Conservation (phyloP, 2,113 vertebrate genomes). For the Nibea coibor region DNA sequence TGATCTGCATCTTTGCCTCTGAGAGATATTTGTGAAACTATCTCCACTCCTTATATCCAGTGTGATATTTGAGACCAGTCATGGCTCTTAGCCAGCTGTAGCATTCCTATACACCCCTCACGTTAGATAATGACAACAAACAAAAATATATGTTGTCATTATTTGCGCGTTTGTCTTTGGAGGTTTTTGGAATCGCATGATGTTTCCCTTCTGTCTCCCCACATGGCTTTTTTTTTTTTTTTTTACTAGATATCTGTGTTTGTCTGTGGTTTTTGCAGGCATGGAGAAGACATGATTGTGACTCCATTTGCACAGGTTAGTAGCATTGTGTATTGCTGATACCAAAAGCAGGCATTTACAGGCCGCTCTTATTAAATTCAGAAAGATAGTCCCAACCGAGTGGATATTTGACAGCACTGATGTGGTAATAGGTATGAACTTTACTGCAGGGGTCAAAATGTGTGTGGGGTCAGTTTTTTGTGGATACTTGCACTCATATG, state of each 20-base stretch:
- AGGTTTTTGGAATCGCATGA: not conserved
- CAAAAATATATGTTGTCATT: slow-evolving; percentile 23
- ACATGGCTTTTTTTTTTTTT: slow-evolving; percentile 35
- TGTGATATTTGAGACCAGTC: slow-evolving; percentile 14
- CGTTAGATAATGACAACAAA: slow-evolving; percentile 22
- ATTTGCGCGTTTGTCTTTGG: slow-evolving; percentile 23
- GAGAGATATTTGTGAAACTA: slow-evolving; percentile 44
- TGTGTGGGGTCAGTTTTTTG: not conserved
- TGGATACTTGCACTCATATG: not conserved
- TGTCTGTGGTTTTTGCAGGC: slow-evolving; percentile 80
- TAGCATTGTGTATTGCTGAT: slow-evolving; percentile 22
- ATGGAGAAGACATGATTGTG: slow-evolving; percentile 97
- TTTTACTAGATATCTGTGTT: slow-evolving; percentile 34
- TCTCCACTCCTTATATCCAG: slow-evolving; percentile 1
- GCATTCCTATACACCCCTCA: not conserved
- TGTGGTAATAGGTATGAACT: too few species aligned
- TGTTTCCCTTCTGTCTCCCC: not conserved
- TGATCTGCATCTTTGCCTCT: slow-evolving; percentile 29
- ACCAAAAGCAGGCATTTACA: too few species aligned
- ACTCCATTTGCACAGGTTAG: slow-evolving; percentile 95
- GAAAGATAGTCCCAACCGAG: not conserved
- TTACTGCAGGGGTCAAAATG: not conserved
- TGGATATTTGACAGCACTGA: not conserved
- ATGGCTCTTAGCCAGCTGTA: not conserved
- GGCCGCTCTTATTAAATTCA: too few species aligned